These are phyloP conservation scores for Chaitophorus viminalis DNA, from an alignment of 2,888 invertebrate species.

Conservation along the genomic window DNA sequence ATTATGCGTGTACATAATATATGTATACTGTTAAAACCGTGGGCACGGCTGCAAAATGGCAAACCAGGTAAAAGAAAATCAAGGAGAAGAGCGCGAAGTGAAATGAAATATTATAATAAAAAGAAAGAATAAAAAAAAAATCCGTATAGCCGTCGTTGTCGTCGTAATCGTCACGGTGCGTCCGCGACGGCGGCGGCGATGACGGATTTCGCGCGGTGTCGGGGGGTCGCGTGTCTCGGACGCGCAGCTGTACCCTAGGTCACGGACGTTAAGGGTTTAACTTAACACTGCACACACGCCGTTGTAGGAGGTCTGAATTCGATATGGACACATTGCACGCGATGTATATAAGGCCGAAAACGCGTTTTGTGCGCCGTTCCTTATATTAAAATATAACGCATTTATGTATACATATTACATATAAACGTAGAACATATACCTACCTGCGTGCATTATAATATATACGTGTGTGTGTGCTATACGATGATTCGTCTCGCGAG, in stretches of 20 bases:
- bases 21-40: neutral
- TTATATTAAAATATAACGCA: no score
- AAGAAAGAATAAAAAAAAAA: constrained; percentile 30
- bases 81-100: neutral
- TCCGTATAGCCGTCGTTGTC: neutral
- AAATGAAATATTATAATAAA: no score
- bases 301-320: constrained; percentile 61
- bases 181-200: constrained; percentile 44
- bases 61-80: neutral
- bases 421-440: no score
- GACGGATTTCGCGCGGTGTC: constrained; percentile 42
- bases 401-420: no score
- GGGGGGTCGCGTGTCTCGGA: constrained; percentile 60
- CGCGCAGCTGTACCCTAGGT: constrained; percentile 58
- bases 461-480: neutral
- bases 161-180: constrained; percentile 44
- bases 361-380: constrained; percentile 15
- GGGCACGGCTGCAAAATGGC: neutral
- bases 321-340: constrained; percentile 62
- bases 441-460: neutral
- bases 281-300: constrained; percentile 32
- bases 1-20: neutral
- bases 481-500: neutral
- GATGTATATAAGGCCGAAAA: constrained; percentile 26
- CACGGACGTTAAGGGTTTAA: constrained; percentile 62